Evolutionary conservation across 2,888 invertebrate species (phyloP).

Genomic region (Cerastis leucographa): DNA sequence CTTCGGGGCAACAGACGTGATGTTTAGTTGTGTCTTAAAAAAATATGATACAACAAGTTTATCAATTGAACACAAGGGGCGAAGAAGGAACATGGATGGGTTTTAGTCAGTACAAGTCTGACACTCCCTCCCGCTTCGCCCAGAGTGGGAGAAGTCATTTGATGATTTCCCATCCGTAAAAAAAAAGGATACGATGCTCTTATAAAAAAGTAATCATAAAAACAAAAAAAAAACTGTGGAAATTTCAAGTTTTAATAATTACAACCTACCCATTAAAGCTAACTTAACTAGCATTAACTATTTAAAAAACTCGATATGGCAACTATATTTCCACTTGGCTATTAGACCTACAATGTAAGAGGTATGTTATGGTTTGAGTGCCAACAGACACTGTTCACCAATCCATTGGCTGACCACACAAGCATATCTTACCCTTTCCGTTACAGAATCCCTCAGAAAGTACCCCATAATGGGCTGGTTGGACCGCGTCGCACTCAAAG

Average conservation of each 20-base stretch:
- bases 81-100: too few relatives aligned
- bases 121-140: too few relatives aligned
- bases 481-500: constrained; percentile 70
- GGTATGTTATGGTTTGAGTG: neutral
- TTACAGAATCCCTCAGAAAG: constrained; percentile 77
- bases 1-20: neutral
- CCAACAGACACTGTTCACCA: neutral
- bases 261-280: too few relatives aligned
- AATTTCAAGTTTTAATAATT: too few relatives aligned
- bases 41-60: neutral
- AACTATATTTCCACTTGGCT: neutral
- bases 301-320: neutral
- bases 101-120: too few relatives aligned
- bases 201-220: too few relatives aligned
- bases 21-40: neutral
- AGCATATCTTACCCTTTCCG: neutral
- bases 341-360: neutral
- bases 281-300: too few relatives aligned
- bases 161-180: too few relatives aligned
- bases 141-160: too few relatives aligned
- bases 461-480: constrained; percentile 79
- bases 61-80: too few relatives aligned
- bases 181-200: too few relatives aligned
- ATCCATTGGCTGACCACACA: neutral
- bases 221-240: too few relatives aligned